These are phyloP conservation scores for Propsilocerus akamusi DNA, from an alignment of 1,140 invertebrate species.

Conservation along the genomic window DNA sequence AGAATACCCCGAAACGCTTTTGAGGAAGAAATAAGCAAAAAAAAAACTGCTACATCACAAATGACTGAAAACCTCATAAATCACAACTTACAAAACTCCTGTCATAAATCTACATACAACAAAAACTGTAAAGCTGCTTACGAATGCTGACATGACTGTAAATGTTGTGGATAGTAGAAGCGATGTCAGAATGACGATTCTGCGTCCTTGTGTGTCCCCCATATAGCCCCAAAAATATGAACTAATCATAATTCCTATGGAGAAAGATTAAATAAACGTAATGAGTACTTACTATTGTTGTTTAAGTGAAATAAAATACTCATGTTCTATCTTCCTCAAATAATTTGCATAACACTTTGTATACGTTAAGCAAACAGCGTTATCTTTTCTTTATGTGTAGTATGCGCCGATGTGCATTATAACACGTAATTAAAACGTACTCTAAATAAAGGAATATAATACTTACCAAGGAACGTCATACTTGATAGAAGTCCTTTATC, in stretches of 20 bases:
- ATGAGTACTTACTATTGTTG: no score
- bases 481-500: slow-evolving; percentile 14
- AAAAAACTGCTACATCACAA: no score
- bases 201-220: slow-evolving; percentile 49
- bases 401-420: no score
- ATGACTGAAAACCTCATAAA: no score
- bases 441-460: no score
- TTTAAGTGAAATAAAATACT: no score
- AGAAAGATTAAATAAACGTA: not conserved
- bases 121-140: slow-evolving; percentile 30
- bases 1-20: slow-evolving; percentile 20
- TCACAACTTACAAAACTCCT: slow-evolving; percentile 34
- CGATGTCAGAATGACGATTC: slow-evolving; percentile 34
- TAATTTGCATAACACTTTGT: no score
- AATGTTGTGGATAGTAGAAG: slow-evolving; percentile 14
- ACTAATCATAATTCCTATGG: slow-evolving; percentile 23
- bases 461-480: slow-evolving; percentile 14
- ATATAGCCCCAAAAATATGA: slow-evolving; percentile 54
- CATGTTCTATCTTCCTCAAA: no score
- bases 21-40: no score
- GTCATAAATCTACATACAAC: slow-evolving; percentile 30
- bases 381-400: no score
- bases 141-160: slow-evolving; percentile 27
- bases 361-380: no score
- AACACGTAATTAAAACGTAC: no score